Conservation (phyloP, 2,113 vertebrate species). For the Myotis lucifugus region DNA sequence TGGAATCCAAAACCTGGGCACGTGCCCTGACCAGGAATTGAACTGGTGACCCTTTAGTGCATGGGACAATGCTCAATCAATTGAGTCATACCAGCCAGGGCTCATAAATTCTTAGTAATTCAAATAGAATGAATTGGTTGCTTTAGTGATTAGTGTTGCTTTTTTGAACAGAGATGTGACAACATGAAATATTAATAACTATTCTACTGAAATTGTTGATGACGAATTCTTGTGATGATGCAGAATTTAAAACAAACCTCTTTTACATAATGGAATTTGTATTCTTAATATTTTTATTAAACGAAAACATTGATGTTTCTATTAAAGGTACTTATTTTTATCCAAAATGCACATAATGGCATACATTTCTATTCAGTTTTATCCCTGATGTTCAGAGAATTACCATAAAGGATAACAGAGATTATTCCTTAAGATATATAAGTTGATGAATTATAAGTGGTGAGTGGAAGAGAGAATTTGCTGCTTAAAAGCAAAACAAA, state of each 20-base stretch:
- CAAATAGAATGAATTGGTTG: constrained; percentile 30
- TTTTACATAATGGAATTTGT: constrained; percentile 34
- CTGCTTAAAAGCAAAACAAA: background rate
- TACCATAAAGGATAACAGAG: background rate
- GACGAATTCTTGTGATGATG: constrained; percentile 20
- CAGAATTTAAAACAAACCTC: constrained; percentile 47
- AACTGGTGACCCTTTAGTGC: too few relatives aligned
- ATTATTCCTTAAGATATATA: background rate
- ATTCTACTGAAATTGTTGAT: constrained; percentile 36
- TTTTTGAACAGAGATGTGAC: constrained; percentile 38
- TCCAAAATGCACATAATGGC: background rate
- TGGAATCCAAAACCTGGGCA: too few relatives aligned
- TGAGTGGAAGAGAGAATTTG: background rate
- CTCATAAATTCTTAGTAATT: constrained; percentile 11
- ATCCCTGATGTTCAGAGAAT: background rate
- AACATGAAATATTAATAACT: constrained; percentile 64
- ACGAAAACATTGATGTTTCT: constrained; percentile 14
- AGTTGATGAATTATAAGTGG: background rate
- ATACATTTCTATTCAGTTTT: constrained; percentile 38
- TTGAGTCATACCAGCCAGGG: too few relatives aligned
- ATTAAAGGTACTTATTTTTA: constrained; percentile 42
- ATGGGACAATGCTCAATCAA: too few relatives aligned
- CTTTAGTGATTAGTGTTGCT: constrained; percentile 4
- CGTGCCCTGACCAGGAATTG: too few relatives aligned
- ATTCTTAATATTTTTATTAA: constrained; percentile 22